These are phyloP conservation scores for Sinotaia quadrata DNA, from an alignment of 2,888 invertebrate genomes.

Conservation along the genomic window DNA sequence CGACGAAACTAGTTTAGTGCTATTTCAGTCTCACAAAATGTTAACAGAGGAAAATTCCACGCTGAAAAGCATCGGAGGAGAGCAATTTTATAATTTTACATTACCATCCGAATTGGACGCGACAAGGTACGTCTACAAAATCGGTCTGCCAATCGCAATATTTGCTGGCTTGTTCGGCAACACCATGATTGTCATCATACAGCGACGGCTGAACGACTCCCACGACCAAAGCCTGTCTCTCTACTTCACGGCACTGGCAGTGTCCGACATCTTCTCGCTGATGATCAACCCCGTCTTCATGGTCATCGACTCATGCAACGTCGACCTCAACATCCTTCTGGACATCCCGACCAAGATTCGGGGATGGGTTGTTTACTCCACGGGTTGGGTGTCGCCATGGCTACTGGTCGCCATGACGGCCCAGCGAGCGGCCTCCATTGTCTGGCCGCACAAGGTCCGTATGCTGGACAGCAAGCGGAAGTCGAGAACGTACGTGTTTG, in stretches of 20 bases:
- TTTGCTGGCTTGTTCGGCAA: too few relatives aligned
- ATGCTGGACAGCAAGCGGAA: background rate
- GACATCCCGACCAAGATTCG: conserved; percentile 25
- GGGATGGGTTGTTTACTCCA: conserved; percentile 9
- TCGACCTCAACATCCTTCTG: conserved; percentile 1
- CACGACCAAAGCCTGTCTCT: conserved; percentile 11
- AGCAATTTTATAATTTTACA: too few relatives aligned
- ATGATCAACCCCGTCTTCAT: conserved; percentile 24
- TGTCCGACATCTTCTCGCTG: conserved; percentile 30
- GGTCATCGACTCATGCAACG: too few relatives aligned
- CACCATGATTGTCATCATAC: conserved; percentile 1
- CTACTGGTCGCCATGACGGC: conserved; percentile 31
- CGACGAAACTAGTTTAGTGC: too few relatives aligned
- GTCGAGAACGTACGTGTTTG: background rate
- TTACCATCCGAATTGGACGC: too few relatives aligned
- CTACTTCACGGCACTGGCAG: conserved; percentile 29
- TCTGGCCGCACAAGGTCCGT: too few relatives aligned
- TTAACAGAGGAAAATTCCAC: too few relatives aligned
- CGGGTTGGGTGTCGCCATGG: conserved; percentile 26
- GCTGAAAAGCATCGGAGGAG: too few relatives aligned
- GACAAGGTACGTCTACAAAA: background rate
- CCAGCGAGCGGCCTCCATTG: conserved; percentile 18
- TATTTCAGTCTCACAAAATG: too few relatives aligned
- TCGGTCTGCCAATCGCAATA: background rate
- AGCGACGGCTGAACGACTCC: background rate